Evolutionary conservation across 2,113 vertebrate species (phyloP).

Genomic region (Aplodontia rufa): DNA sequence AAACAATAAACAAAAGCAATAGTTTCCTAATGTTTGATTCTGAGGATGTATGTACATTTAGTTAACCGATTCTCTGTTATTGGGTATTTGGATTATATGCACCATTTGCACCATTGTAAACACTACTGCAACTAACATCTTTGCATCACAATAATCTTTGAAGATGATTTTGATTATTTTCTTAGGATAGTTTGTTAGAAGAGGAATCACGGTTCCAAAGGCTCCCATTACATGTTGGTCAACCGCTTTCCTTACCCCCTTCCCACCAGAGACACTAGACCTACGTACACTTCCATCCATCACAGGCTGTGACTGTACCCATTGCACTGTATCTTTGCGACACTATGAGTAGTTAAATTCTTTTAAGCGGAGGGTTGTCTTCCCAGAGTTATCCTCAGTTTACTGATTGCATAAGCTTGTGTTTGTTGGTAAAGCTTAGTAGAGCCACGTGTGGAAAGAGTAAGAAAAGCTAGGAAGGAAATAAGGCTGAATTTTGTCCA

Average conservation of each 20-base stretch:
- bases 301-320: not conserved
- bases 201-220: not conserved
- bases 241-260: not conserved
- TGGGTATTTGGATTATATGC: not conserved
- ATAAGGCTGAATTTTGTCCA: not conserved
- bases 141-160: not conserved
- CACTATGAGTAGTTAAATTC: not conserved
- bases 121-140: conserved; percentile 3
- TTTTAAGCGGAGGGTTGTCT: not conserved
- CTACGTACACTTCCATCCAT: not conserved
- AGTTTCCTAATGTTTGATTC: not conserved
- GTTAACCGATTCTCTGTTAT: not conserved
- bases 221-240: not conserved
- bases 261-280: not conserved
- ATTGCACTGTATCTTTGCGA: not conserved
- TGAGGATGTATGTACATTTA: not conserved
- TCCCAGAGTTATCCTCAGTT: not conserved
- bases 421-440: not conserved
- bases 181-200: not conserved
- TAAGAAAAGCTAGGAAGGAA: not conserved
- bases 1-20: too few species aligned
- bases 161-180: not conserved
- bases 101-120: not conserved
- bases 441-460: not conserved
- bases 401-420: not conserved